These are phyloP conservation scores for Gonioctena quinquepunctata DNA, from an alignment of 1,140 invertebrate genomes.

Conservation along the genomic window DNA sequence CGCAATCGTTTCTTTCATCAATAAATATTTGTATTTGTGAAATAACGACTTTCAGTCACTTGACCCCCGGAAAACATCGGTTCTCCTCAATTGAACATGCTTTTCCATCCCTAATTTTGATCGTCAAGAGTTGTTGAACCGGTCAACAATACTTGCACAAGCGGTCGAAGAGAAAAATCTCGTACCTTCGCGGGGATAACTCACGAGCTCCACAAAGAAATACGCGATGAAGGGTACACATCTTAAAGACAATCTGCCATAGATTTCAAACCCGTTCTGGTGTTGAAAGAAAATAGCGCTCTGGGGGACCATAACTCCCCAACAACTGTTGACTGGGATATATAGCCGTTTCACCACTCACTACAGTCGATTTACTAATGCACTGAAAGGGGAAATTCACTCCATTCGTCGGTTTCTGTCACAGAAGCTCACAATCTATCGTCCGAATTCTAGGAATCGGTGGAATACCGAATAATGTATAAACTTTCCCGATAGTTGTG, in stretches of 20 bases:
- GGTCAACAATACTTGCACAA: too few relatives aligned
- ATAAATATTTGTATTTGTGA: too few relatives aligned
- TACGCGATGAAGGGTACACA: background rate
- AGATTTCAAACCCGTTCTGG: conserved; percentile 36
- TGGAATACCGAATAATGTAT: background rate
- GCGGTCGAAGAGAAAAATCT: too few relatives aligned
- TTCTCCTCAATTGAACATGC: too few relatives aligned
- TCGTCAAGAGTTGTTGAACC: too few relatives aligned
- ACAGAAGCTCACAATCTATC: background rate
- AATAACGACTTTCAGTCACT: too few relatives aligned
- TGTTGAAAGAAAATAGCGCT: conserved; percentile 43
- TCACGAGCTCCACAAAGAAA: background rate
- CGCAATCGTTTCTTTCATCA: too few relatives aligned
- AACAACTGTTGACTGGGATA: conserved; percentile 36
- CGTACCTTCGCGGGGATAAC: background rate
- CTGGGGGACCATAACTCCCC: conserved; percentile 45
- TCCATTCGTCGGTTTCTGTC: background rate
- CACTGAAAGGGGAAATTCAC: background rate
- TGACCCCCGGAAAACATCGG: too few relatives aligned
- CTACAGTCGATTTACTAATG: conserved; percentile 13
- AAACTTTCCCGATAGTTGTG: too few relatives aligned
- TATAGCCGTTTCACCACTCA: conserved; percentile 22
- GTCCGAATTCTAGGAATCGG: background rate
- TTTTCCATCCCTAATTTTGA: too few relatives aligned
- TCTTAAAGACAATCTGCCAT: conserved; percentile 21